A percentile compares a stretch with the other conserved stretches of the same genome.
Evolutionary conservation across 2,888 invertebrate species (phyloP).

Genomic region (Carabus problematicus): DNA sequence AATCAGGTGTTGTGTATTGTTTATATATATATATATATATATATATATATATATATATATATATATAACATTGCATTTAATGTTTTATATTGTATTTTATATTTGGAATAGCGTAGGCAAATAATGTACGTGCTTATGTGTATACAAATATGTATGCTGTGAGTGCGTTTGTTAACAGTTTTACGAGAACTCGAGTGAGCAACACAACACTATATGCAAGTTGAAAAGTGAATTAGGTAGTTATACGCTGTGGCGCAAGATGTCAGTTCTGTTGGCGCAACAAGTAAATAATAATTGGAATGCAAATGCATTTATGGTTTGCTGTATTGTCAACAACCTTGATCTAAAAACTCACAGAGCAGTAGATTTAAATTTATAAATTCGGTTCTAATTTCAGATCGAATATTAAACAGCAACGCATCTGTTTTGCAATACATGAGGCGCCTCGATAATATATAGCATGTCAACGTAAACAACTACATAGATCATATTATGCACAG

Average conservation of each 20-base stretch:
- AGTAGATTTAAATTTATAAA: slow-evolving; percentile 47
- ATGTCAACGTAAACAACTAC: too few species aligned
- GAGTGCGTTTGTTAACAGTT: too few species aligned
- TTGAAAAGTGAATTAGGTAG: background rate
- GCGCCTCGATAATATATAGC: too few species aligned
- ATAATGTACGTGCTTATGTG: background rate
- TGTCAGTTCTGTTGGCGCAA: slow-evolving; percentile 19
- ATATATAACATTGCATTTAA: too few species aligned
- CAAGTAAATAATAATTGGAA: slow-evolving; percentile 36
- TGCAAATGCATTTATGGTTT: slow-evolving; percentile 36
- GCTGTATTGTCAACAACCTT: slow-evolving; percentile 45
- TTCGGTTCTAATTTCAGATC: slow-evolving; percentile 39
- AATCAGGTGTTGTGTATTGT: background rate
- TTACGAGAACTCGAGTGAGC: too few species aligned
- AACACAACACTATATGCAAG: too few species aligned
- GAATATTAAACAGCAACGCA: slow-evolving; percentile 25
- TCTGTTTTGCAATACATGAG: too few species aligned
- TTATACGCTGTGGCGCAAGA: slow-evolving; percentile 6
- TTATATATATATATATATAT: background rate
- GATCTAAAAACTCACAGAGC: slow-evolving; percentile 48
- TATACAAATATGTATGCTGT: too few species aligned
- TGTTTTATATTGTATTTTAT: slow-evolving; percentile 2
- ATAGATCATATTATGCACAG: too few species aligned
- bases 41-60: too few species aligned
- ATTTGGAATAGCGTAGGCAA: background rate